Evolutionary conservation across 2,888 invertebrate genomes (phyloP).

Genomic region (Polyommatus icarus): DNA sequence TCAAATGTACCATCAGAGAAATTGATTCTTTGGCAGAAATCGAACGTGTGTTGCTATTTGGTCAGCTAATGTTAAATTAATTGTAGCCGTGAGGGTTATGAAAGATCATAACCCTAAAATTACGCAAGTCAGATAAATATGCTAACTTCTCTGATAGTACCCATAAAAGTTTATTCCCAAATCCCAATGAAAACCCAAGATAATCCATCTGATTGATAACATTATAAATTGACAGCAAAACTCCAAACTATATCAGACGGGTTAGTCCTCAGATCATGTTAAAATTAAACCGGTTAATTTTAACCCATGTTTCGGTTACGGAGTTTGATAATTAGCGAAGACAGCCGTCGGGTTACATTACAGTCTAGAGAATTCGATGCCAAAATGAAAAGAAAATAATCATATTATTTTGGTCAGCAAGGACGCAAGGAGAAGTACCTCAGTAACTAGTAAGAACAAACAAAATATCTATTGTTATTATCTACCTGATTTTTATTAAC

Average conservation of each 20-base stretch:
- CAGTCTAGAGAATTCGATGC: not conserved
- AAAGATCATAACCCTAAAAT: too few species aligned
- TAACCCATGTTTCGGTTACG: slow-evolving; percentile 18
- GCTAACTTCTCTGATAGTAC: too few species aligned
- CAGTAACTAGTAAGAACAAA: too few species aligned
- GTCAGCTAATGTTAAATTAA: too few species aligned
- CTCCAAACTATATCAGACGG: not conserved
- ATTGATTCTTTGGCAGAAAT: too few species aligned
- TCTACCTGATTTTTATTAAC: too few species aligned
- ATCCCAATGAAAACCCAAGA: not conserved
- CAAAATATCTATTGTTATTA: too few species aligned
- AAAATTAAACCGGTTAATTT: slow-evolving; percentile 21
- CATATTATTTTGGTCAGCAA: not conserved
- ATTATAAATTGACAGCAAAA: slow-evolving; percentile 3
- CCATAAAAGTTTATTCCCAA: too few species aligned
- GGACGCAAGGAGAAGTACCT: not conserved
- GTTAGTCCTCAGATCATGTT: slow-evolving; percentile 8
- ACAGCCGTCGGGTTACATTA: slow-evolving; percentile 12
- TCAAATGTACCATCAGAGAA: too few species aligned
- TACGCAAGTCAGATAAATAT: too few species aligned
- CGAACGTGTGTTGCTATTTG: too few species aligned
- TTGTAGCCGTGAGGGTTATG: too few species aligned
- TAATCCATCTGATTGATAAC: slow-evolving; percentile 1
- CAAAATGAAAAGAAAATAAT: not conserved
- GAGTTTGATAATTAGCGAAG: not conserved